Conservation (phyloP, 1,140 invertebrate genomes). For the Trichoplusia ni region DNA sequence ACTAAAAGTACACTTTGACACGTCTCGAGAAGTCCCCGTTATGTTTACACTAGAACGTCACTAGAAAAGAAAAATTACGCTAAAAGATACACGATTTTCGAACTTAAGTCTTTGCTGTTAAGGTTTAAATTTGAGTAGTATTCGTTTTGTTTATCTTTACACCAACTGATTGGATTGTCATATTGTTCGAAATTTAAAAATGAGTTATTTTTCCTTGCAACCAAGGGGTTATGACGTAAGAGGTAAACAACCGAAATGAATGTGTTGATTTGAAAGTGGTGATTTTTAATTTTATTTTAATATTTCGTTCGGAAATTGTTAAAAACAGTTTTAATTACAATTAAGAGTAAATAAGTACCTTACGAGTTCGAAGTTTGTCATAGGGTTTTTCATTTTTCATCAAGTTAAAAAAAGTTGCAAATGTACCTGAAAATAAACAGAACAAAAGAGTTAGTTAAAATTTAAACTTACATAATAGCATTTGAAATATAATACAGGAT, state of each 20-base stretch:
- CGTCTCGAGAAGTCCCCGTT: constrained; percentile 47
- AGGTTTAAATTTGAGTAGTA: neutral
- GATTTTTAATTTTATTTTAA: too few species aligned
- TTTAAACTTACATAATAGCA: too few species aligned
- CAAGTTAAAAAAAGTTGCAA: too few species aligned
- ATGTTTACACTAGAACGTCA: constrained; percentile 50
- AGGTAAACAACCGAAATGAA: neutral
- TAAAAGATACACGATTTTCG: neutral
- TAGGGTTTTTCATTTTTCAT: too few species aligned
- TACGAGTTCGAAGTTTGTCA: too few species aligned
- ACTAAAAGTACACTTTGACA: constrained; percentile 62
- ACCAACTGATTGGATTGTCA: constrained; percentile 32
- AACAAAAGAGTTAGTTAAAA: too few species aligned
- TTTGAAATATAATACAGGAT: constrained; percentile 24
- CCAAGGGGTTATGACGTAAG: too few species aligned
- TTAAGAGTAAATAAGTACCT: too few species aligned
- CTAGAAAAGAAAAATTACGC: constrained; percentile 37
- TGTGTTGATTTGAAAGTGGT: too few species aligned
- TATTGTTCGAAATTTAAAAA: constrained; percentile 31
- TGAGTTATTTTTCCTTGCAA: neutral
- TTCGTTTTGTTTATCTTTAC: constrained; percentile 23
- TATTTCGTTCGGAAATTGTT: too few species aligned
- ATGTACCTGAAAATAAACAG: too few species aligned
- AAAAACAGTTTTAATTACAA: too few species aligned
- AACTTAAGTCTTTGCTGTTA: neutral